Evolutionary conservation across 2,888 invertebrate genomes (phyloP).

Genomic region (Ellobium chinense): DNA sequence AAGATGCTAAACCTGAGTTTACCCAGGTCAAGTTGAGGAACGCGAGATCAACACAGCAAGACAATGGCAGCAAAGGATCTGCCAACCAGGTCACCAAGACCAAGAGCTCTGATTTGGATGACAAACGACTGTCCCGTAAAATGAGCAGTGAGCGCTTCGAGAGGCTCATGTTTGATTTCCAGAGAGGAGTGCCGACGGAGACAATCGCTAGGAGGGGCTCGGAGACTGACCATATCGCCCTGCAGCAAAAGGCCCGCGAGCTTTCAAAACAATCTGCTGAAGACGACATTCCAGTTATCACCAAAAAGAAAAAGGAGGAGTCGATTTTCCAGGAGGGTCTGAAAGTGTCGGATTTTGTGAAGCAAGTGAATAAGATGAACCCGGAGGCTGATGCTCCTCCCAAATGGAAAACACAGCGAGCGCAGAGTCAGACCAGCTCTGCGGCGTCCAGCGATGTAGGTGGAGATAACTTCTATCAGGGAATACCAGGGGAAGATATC

Average conservation of each 20-base stretch:
- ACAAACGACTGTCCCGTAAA: constrained; percentile 51
- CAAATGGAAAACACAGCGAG: constrained; percentile 47
- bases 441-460: constrained; percentile 31
- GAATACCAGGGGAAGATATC: constrained; percentile 52
- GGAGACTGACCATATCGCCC: constrained; percentile 51
- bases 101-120: background rate
- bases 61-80: constrained; percentile 6
- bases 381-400: constrained; percentile 47
- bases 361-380: constrained; percentile 56
- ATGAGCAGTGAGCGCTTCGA: constrained; percentile 58
- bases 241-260: constrained; percentile 52
- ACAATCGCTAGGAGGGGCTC: constrained; percentile 39
- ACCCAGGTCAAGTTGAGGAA: constrained; percentile 33
- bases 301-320: constrained; percentile 48
- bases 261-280: constrained; percentile 16
- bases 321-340: constrained; percentile 56
- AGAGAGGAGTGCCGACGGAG: constrained; percentile 55
- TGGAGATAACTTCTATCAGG: constrained; percentile 54
- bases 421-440: constrained; percentile 36
- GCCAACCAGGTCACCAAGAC: background rate
- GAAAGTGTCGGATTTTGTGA: constrained; percentile 57
- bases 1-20: constrained; percentile 15
- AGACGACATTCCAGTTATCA: constrained; percentile 36
- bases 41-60: background rate
- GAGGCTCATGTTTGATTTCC: constrained; percentile 58